Conservation (phyloP, 2,888 invertebrate species). For the Xylota sylvarum region DNA sequence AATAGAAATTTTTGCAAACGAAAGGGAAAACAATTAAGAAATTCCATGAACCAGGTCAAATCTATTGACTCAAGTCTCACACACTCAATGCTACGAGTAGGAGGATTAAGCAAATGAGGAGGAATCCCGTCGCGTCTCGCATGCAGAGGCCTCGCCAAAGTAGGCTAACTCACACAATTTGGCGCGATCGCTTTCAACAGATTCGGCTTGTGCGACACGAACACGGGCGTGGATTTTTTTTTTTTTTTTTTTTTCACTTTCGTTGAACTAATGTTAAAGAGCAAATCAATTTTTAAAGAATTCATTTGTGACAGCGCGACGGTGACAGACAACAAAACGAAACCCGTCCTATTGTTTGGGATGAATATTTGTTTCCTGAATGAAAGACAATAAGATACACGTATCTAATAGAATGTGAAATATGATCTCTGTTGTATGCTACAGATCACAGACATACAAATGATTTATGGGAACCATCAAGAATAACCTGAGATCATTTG, state of each 20-base stretch:
- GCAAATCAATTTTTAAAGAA: constrained; percentile 60
- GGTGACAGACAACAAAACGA: constrained; percentile 53
- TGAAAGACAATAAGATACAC: constrained; percentile 23
- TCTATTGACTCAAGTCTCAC: constrained; percentile 30
- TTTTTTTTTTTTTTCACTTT: not conserved
- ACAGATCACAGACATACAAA: constrained; percentile 22
- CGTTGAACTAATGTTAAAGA: constrained; percentile 44
- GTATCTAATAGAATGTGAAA: constrained; percentile 34
- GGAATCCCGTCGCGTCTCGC: constrained; percentile 31
- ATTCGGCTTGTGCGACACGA: constrained; percentile 21
- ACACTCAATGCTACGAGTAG: constrained; percentile 33
- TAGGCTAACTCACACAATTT: constrained; percentile 10
- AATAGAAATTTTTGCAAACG: constrained; percentile 10
- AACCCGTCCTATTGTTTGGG: constrained; percentile 47
- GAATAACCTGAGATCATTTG: constrained; percentile 28
- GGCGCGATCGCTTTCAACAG: constrained; percentile 11
- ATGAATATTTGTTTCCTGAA: constrained; percentile 35
- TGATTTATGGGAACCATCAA: constrained; percentile 35
- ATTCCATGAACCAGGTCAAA: constrained; percentile 44
- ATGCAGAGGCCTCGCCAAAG: constrained; percentile 1
- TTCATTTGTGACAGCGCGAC: constrained; percentile 43
- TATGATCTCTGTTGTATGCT: constrained; percentile 14
- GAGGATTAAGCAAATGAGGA: constrained; percentile 28
- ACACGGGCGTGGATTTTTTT: not conserved
- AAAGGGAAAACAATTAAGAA: constrained; percentile 42